phyloP scores from a whole-genome alignment of 2,888 invertebrate species.

The Eumerus sabulonum region DNA sequence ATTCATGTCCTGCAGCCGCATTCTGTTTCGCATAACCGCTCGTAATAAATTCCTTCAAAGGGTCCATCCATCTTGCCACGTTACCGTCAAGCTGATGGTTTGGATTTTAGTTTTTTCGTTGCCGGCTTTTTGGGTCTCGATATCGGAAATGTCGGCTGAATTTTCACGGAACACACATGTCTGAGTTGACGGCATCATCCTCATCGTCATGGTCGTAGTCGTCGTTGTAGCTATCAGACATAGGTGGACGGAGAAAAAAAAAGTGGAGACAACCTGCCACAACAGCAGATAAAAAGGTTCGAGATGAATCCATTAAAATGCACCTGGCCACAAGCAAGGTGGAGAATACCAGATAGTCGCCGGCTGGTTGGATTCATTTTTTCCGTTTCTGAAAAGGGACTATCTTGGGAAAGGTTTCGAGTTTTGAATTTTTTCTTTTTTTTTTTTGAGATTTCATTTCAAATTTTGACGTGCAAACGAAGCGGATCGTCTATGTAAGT shows the following conservation, averaged over 20 bases:
- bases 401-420: too few species aligned
- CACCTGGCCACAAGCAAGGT: slow-evolving; percentile 45
- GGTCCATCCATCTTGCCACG: slow-evolving; percentile 49
- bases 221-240: too few species aligned
- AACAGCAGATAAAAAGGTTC: slow-evolving; percentile 31
- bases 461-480: slow-evolving; percentile 41
- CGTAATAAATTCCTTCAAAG: slow-evolving; percentile 61
- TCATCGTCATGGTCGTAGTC: slow-evolving; percentile 25
- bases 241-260: neutral
- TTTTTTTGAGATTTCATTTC: slow-evolving; percentile 48
- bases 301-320: slow-evolving; percentile 58
- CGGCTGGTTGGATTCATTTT: neutral
- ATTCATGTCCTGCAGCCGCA: slow-evolving; percentile 55
- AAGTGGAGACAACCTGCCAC: slow-evolving; percentile 31
- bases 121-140: slow-evolving; percentile 33
- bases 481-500: neutral
- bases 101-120: slow-evolving; percentile 4
- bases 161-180: slow-evolving; percentile 38
- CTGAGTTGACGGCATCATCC: slow-evolving; percentile 15
- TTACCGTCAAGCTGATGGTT: slow-evolving; percentile 23
- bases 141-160: slow-evolving; percentile 50
- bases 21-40: slow-evolving; percentile 44
- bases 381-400: neutral
- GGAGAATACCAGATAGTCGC: neutral
- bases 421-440: slow-evolving; percentile 22